Evolutionary conservation across 1,140 invertebrate genomes (phyloP).

Genomic region (Melanaphis sacchari): DNA sequence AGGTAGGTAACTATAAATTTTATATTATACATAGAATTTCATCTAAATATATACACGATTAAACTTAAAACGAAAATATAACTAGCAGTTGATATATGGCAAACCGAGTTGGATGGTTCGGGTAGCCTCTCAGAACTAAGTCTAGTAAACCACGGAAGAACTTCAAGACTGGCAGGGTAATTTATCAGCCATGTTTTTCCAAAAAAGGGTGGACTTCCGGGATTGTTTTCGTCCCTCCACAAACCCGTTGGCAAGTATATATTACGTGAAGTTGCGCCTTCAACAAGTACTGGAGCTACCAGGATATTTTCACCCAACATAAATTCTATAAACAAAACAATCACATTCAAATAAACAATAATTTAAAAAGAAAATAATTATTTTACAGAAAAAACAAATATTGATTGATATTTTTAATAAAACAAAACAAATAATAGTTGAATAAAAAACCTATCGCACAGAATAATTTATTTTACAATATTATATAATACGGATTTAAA

Average conservation of each 20-base stretch:
- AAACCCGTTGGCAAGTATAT: constrained; percentile 78
- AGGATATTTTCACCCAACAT: constrained; percentile 83
- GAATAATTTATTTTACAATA: no score
- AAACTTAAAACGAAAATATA: background rate
- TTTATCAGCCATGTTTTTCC: constrained; percentile 73
- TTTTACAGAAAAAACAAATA: background rate
- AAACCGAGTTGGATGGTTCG: background rate
- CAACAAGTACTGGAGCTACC: constrained; percentile 80
- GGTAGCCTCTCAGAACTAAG: background rate
- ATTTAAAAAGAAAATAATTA: background rate
- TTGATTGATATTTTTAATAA: background rate
- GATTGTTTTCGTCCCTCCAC: constrained; percentile 71
- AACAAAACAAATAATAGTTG: background rate
- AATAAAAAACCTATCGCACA: background rate
- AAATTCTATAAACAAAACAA: constrained; percentile 71
- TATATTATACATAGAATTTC: background rate
- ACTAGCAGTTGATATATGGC: background rate
- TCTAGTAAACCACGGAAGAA: constrained; percentile 71
- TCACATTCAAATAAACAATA: background rate
- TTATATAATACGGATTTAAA: no score
- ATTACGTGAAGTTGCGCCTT: constrained; percentile 72
- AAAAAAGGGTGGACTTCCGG: constrained; percentile 63
- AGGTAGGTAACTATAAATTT: background rate
- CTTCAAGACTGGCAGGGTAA: constrained; percentile 73
- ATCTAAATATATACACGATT: background rate